Percentiles rank a stretch among this genome's conserved stretches.
These are phyloP conservation scores for Acrobasis repandana DNA, from an alignment of 2,888 invertebrate species.

Conservation along the genomic window DNA sequence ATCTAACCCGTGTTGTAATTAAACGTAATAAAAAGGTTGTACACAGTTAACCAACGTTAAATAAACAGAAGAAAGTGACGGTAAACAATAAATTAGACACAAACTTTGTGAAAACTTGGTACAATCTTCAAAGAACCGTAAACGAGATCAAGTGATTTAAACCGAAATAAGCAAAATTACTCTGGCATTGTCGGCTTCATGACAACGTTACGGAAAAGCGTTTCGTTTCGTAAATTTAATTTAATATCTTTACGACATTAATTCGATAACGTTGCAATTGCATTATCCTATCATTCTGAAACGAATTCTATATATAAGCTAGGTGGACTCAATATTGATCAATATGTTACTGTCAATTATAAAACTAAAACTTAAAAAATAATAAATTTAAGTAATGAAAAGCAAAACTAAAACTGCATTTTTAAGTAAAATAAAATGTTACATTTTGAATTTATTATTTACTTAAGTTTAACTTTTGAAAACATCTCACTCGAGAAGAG, in stretches of 20 bases:
- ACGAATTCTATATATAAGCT: no score
- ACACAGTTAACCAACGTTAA: conserved; percentile 59
- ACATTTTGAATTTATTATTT: no score
- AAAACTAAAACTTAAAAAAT: no score
- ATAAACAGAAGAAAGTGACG: conserved; percentile 70
- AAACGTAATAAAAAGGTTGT: conserved; percentile 52
- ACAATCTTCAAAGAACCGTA: conserved; percentile 76
- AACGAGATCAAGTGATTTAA: conserved; percentile 80
- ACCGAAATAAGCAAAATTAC: conserved; percentile 78
- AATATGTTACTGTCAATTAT: no score
- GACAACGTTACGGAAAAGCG: conserved; percentile 59
- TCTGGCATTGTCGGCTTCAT: conserved; percentile 67
- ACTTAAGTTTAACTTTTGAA: no score
- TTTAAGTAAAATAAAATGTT: no score
- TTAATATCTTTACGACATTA: conserved; percentile 54
- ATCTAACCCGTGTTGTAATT: conserved; percentile 35
- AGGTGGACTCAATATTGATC: no score
- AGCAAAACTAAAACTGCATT: no score
- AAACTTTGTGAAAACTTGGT: conserved; percentile 75
- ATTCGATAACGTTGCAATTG: conserved; percentile 39
- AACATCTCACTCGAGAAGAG: no score
- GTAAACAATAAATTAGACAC: conserved; percentile 78
- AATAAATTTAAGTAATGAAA: no score
- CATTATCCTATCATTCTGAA: not conserved
- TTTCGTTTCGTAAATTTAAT: conserved; percentile 57